These are phyloP conservation scores for Nemapogon koenigi DNA, from an alignment of 2,888 invertebrate genomes.

Conservation along the genomic window DNA sequence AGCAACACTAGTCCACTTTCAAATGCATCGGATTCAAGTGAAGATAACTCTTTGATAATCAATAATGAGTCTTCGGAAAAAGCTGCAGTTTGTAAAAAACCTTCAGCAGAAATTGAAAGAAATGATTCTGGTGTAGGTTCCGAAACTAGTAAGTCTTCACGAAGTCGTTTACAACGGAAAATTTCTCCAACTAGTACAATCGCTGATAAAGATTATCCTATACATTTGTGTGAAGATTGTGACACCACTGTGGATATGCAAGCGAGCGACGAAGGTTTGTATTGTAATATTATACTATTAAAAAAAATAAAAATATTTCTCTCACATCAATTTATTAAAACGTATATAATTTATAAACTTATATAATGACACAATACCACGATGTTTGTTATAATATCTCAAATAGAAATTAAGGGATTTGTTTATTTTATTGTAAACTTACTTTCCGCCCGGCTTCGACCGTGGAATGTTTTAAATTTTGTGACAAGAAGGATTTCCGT, in stretches of 20 bases:
- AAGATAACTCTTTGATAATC: conserved; percentile 77
- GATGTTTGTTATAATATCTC: no score
- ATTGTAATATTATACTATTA: no score
- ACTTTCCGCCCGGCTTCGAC: no score
- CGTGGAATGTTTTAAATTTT: no score
- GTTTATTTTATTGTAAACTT: no score
- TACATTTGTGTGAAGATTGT: conserved; percentile 84
- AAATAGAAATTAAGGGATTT: no score
- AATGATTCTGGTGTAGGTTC: conserved; percentile 94
- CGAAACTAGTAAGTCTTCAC: conserved; percentile 86
- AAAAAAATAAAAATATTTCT: no score
- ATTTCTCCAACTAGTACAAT: conserved; percentile 51
- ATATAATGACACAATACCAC: no score
- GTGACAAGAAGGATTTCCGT: no score
- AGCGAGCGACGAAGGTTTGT: conserved; percentile 69
- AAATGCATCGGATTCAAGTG: conserved; percentile 85
- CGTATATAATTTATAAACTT: not conserved
- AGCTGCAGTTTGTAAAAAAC: conserved; percentile 60
- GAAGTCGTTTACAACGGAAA: conserved; percentile 74
- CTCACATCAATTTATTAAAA: not conserved
- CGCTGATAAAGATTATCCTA: conserved; percentile 65
- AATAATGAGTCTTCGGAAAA: conserved; percentile 66
- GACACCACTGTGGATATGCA: conserved; percentile 81
- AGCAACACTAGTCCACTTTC: conserved; percentile 79
- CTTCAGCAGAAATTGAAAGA: conserved; percentile 81